phyloP scores from a whole-genome alignment of 2,888 invertebrate species.

The Eupithecia abbreviata region DNA sequence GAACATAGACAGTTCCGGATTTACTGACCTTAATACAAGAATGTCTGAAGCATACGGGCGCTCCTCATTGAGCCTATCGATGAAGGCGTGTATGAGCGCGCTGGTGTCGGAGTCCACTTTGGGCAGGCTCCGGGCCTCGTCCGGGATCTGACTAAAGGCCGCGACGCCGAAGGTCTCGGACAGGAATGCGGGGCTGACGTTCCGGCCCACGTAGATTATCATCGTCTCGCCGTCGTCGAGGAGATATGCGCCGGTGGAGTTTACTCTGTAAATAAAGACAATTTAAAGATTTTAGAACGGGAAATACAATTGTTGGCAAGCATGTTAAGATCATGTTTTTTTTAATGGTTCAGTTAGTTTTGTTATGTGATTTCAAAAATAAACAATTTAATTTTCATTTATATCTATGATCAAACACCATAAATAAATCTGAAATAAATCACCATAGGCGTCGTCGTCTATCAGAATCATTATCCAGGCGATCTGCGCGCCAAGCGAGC shows the following conservation, averaged over 20 bases:
- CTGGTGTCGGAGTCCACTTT: constrained; percentile 89
- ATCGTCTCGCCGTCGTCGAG: constrained; percentile 94
- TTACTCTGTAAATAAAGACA: constrained; percentile 77
- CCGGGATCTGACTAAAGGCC: constrained; percentile 88
- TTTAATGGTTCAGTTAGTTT: neutral
- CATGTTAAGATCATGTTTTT: neutral
- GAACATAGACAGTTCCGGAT: no score
- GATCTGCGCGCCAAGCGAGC: no score
- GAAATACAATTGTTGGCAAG: neutral
- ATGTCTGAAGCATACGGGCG: constrained; percentile 91
- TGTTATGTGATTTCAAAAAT: no score
- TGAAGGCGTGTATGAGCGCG: constrained; percentile 89
- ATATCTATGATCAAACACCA: no score
- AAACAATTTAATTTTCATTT: no score
- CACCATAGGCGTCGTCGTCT: no score
- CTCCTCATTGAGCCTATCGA: constrained; percentile 92
- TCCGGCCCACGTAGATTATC: constrained; percentile 92
- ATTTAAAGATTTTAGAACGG: neutral
- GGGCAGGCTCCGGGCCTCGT: constrained; percentile 91
- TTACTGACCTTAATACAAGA: constrained; percentile 90
- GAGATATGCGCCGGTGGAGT: constrained; percentile 93
- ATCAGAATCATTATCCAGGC: no score
- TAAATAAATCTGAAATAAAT: no score
- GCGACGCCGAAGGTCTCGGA: constrained; percentile 90
- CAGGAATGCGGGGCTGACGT: constrained; percentile 89